phyloP scores from a whole-genome alignment of 2,888 invertebrate genomes.

The Blomia tropicalis region DNA sequence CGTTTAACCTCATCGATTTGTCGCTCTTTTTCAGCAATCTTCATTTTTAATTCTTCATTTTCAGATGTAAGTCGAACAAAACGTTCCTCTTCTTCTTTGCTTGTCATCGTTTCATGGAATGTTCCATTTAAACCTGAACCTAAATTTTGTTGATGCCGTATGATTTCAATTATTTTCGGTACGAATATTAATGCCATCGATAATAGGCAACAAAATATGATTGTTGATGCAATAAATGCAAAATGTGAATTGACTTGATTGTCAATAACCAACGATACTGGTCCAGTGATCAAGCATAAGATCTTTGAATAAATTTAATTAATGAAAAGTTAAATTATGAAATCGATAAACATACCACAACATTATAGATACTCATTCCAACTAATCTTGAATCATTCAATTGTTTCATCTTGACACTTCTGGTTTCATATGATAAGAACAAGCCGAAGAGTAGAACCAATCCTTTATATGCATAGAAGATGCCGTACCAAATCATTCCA shows the following conservation, averaged over 20 bases:
- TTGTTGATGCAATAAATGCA: conserved; percentile 85
- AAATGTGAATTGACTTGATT: conserved; percentile 95
- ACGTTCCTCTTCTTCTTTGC: conserved; percentile 72
- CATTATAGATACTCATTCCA: conserved; percentile 98
- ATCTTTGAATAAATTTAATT: conserved; percentile 36
- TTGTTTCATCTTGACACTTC: conserved; percentile 82
- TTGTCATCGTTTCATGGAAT: conserved; percentile 35
- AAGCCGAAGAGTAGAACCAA: conserved; percentile 88
- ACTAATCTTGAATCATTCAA: conserved; percentile 97
- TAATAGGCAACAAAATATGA: conserved; percentile 92
- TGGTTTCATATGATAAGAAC: conserved; percentile 92
- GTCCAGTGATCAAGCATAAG: conserved; percentile 88
- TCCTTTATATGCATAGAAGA: conserved; percentile 92
- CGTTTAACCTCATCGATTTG: conserved; percentile 28
- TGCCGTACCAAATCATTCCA: conserved; percentile 75
- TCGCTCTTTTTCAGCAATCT: conserved; percentile 31
- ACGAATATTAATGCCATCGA: conserved; percentile 97
- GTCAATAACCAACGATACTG: conserved; percentile 88
- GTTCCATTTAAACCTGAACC: conserved; percentile 34
- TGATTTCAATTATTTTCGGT: conserved; percentile 56
- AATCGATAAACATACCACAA: conserved; percentile 47
- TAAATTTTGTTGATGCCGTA: conserved; percentile 40
- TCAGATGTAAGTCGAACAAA: conserved; percentile 80
- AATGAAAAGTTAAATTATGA: background rate
- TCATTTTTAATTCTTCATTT: conserved; percentile 75